These are phyloP conservation scores for Cancer borealis DNA, from an alignment of 2,888 invertebrate genomes.

Conservation along the genomic window DNA sequence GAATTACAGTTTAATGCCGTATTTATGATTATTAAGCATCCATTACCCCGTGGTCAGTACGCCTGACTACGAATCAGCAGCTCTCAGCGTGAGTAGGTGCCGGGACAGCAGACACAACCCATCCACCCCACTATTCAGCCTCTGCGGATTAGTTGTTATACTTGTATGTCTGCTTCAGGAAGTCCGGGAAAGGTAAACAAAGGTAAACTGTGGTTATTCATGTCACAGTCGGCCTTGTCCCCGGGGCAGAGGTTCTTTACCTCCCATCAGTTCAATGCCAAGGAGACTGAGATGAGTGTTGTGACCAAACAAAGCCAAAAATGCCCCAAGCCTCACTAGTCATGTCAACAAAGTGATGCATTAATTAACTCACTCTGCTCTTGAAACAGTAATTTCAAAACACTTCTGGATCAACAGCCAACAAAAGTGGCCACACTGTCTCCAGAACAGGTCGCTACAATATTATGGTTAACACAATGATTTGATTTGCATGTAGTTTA, in stretches of 20 bases:
- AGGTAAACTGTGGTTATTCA: not conserved
- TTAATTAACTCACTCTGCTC: not conserved
- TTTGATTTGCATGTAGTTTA: not conserved
- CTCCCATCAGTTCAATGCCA: not conserved
- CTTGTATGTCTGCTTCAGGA: not conserved
- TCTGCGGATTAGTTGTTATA: not conserved
- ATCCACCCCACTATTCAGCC: not conserved
- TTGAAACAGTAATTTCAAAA: not conserved
- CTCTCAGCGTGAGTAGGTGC: not conserved
- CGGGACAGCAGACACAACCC: not conserved
- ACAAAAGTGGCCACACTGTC: not conserved
- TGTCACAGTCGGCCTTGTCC: not conserved
- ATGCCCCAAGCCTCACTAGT: not conserved
- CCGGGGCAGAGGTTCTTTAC: not conserved
- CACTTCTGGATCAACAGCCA: not conserved
- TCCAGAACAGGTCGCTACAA: not conserved
- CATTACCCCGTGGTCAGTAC: not conserved
- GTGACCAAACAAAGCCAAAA: not conserved
- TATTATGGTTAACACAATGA: not conserved
- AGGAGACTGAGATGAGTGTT: not conserved
- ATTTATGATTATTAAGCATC: not conserved
- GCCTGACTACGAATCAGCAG: not conserved
- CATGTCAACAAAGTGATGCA: not conserved
- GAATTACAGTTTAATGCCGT: not conserved
- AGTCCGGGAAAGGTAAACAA: not conserved